Base-by-base conservation (phyloP, 1,140 invertebrate species). In the Pseudobourletiella spinata region DNA sequence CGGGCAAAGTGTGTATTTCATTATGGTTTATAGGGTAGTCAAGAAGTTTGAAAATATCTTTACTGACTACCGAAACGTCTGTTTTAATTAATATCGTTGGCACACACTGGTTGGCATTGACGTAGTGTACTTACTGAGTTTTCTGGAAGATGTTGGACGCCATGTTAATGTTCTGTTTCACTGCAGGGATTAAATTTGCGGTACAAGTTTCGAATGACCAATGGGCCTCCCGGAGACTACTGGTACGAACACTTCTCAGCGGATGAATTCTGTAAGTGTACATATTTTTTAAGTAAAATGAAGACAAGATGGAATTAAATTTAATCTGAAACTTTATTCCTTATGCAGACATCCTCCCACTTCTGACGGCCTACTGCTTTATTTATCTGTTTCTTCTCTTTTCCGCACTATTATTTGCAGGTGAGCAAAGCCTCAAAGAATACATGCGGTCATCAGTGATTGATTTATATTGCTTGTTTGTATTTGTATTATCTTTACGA, bases 201-300 rank as follows among this genome's bases (percentile, higher is more conserved):
- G 44, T 90, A 89, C 71, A 78, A 80, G 61, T 81, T 90, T 62
- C 74, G 82, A 32, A 78, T 94, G 86, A 92, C 87, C 1, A 95
- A 95, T 76, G 88, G 86, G 6, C 76, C 81, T 1, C 76, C 79
- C 15, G 83, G 83, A 0, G 84, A 87, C 72, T 84, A 85, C 66
- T 90, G 88, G 84, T 83, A 84, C 70, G 81, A 87, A 71, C 90
- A 95, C 73, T 91, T 92, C 73, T 93, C 90, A 0, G 90, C 90
- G 39, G 91, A 95, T 75, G 87, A 95, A 80, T 91, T 93, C 75
- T 91, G 90, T 90, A 82, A 86, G 86, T 81, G 16, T 20, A 64
- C 70, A 28, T 25, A 42, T 25, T 59, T 39, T n/a, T n/a, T 48
- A 48, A 8, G 44, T 11, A 48, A 48, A n/a, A 48, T 48, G 15